Evolutionary conservation across 2,113 vertebrate species (phyloP), one percentile per base, ranked within the genome.

Genomic region (Reinhardtius hippoglossoides): DNA sequence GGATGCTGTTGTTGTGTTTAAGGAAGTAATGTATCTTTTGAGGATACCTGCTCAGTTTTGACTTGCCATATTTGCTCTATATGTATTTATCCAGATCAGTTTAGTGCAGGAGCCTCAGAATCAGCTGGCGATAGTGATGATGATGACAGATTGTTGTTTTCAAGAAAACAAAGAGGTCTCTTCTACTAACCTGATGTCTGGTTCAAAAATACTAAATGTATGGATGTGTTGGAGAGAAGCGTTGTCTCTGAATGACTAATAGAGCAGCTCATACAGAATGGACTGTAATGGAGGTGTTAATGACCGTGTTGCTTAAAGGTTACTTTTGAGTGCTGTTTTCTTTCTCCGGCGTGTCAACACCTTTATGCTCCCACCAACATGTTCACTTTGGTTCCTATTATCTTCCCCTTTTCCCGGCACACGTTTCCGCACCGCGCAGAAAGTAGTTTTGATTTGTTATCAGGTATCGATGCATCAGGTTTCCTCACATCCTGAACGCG

Each of bases 261-360:
- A 85, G 87, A 86, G 80, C 79, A 70, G 87, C 86, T 81, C 70
- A 74, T 78, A 78, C 67, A 66, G 85, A 87, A 88, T 74, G 76
- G 87, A 81, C 87, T 86, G 83, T 87, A 89, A 92, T 90, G 90
- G 85, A 88, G 83, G 89, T 91, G 81, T 89, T 90, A 90, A 92
- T 92, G 79, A 92, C 87, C 81, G 78, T 78, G 90, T 89, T 90
- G 72, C 88, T 89, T 90, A 91, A 92, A 92, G 87, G 91, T 94
- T 91, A 88, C 87, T 74, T 83, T 68, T 80, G 82, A 85, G 85
- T 85, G 68, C 79, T 82, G 85, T 89, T 89, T 93, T 91, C 86
- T 71, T 82, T 87, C 82, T 86, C 76, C 82, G 77, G 82, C 85
- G 82, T 64, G 74, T 91, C 88, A 88, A 91, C 91, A 91, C 88